Evolutionary conservation across 2,797 vertebrate genomes (phyloP).

Genomic region (Megalops cyprinoides): DNA sequence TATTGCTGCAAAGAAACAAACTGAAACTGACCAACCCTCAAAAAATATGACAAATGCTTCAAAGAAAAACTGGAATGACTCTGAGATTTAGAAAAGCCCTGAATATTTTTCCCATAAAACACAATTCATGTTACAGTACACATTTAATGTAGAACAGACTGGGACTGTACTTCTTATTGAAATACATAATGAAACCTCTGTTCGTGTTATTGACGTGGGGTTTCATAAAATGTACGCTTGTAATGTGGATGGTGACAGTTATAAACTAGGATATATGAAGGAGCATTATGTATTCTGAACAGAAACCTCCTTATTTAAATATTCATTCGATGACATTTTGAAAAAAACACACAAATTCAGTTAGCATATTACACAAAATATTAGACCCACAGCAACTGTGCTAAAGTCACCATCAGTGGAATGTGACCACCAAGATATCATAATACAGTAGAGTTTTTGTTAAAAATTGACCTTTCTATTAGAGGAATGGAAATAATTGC

Average conservation of each 20-base stretch:
- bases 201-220: not conserved
- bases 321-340: too few relatives aligned
- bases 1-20: too few relatives aligned
- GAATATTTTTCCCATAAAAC: not conserved
- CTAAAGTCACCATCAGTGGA: constrained; percentile 44
- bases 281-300: not conserved
- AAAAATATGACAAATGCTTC: constrained; percentile 8
- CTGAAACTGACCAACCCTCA: too few relatives aligned
- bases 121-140: not conserved
- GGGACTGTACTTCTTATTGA: not conserved
- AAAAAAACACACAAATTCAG: not conserved
- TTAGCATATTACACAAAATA: not conserved
- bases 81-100: not conserved
- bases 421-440: constrained; percentile 29
- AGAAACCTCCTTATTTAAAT: not conserved
- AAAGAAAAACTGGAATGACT: constrained; percentile 22
- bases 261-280: not conserved
- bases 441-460: constrained; percentile 37
- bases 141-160: not conserved
- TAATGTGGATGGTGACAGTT: not conserved
- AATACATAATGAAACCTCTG: not conserved
- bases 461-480: constrained; percentile 35
- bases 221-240: not conserved
- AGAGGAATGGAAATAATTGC: constrained; percentile 52
- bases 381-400: not conserved